Conservation (phyloP, 2,113 vertebrate genomes). For the Todiramphus chloris region DNA sequence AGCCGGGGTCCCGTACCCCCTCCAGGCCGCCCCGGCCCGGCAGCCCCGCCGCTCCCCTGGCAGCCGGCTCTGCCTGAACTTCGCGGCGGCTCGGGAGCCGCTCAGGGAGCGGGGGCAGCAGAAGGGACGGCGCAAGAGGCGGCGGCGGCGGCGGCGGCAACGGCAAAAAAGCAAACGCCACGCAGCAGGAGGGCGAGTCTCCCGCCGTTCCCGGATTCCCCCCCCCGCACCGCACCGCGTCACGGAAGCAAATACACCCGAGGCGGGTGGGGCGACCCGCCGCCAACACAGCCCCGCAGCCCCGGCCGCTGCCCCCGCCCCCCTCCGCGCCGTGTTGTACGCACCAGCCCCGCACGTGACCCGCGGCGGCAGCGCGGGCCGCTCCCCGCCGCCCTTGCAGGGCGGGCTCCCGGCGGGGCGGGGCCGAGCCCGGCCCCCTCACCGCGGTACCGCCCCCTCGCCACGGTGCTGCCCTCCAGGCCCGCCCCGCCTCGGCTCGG, state of each 20-base stretch:
- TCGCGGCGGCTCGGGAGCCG: too few relatives aligned
- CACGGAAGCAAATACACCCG: not conserved
- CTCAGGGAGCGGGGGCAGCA: not conserved
- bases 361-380: not conserved
- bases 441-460: not conserved
- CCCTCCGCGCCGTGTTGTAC: not conserved
- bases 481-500: too few relatives aligned
- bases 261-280: not conserved
- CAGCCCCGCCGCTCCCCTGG: not conserved
- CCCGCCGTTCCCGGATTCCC: not conserved
- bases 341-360: conserved; percentile 37
- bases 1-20: not conserved
- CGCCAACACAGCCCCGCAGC: not conserved
- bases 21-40: not conserved
- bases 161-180: not conserved
- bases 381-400: not conserved
- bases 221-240: too few relatives aligned
- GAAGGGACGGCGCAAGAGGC: too few relatives aligned
- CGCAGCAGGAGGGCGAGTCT: not conserved
- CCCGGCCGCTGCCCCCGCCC: not conserved
- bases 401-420: not conserved
- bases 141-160: too few relatives aligned
- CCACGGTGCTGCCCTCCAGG: too few relatives aligned
- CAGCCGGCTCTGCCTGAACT: not conserved
- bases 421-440: not conserved